Conservation (phyloP, 1,140 invertebrate genomes). For the Chionoecetes opilio region DNA sequence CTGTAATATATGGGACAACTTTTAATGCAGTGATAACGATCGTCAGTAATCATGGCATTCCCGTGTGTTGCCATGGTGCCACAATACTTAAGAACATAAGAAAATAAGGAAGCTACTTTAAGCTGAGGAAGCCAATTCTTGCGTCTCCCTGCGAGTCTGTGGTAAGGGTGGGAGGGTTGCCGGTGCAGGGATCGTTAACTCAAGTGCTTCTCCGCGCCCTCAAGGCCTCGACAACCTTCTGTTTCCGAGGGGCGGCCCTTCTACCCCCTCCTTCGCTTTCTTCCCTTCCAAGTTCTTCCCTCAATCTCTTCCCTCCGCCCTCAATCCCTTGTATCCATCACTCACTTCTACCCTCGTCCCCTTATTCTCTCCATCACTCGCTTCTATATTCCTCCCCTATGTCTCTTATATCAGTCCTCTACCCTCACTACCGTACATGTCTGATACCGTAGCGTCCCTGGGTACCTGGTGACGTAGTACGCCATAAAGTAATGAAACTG, state of each 20-base stretch:
- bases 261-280: background rate
- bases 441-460: background rate
- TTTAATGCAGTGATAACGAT: no score
- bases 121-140: no score
- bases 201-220: background rate
- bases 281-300: background rate
- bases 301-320: background rate
- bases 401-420: background rate
- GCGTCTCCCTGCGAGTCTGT: background rate
- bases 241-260: background rate
- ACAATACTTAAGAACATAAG: no score
- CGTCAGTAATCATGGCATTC: no score
- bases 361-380: background rate
- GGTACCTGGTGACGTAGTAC: background rate
- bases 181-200: constrained; percentile 1
- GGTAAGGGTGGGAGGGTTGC: background rate
- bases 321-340: background rate
- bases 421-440: background rate
- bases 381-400: background rate
- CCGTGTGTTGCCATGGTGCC: no score
- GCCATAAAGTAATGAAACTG: no score
- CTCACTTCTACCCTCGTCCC: background rate
- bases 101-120: no score
- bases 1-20: no score
- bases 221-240: background rate